Conservation (phyloP, 1,140 invertebrate species). For the Carposina sasakii region DNA sequence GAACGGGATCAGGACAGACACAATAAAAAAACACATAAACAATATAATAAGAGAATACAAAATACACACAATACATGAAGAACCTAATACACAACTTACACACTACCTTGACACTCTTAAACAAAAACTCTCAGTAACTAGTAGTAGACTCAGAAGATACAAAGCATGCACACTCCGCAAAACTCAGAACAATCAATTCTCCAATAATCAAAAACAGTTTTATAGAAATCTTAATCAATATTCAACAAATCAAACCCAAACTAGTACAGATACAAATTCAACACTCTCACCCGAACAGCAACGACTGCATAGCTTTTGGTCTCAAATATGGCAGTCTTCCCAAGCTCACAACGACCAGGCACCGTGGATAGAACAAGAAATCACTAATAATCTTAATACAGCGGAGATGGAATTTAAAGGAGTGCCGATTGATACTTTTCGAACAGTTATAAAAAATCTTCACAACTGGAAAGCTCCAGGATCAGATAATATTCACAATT, state of each 20-base stretch:
- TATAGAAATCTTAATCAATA: constrained; percentile 9
- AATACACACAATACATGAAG: background rate
- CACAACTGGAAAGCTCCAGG: constrained; percentile 6
- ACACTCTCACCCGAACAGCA: background rate
- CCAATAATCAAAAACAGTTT: constrained; percentile 13
- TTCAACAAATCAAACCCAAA: background rate
- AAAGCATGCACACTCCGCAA: constrained; percentile 6
- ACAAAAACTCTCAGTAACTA: constrained; percentile 10
- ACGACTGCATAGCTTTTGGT: constrained; percentile 1
- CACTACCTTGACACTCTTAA: constrained; percentile 11
- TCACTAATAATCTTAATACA: too few relatives aligned
- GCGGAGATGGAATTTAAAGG: constrained; percentile 4
- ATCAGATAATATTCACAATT: too few relatives aligned
- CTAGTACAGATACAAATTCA: background rate
- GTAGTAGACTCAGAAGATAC: constrained; percentile 9
- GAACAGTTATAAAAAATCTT: background rate
- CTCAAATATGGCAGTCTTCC: background rate
- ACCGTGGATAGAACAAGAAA: background rate
- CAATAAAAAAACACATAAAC: background rate
- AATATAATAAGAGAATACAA: too few relatives aligned
- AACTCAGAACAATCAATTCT: constrained; percentile 8
- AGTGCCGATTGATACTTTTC: background rate
- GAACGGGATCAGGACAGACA: background rate
- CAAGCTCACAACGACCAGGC: background rate
- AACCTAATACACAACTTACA: background rate